Base-by-base conservation (phyloP, 1,140 invertebrate species). In the Philopotamus ludificatus region DNA sequence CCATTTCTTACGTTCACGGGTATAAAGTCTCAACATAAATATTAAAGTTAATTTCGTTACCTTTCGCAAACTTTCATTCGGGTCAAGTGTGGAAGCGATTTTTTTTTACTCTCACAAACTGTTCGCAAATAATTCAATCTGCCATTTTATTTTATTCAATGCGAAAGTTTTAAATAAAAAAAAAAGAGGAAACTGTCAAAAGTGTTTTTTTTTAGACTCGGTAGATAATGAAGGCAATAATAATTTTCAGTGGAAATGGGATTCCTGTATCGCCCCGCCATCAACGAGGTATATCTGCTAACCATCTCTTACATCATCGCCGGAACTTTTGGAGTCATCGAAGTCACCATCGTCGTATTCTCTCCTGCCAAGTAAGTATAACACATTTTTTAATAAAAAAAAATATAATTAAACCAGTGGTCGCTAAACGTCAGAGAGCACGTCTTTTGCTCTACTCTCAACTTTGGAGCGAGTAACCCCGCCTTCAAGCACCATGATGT, bases 201-300 rank as follows among this genome's bases (percentile, higher is more conserved):
- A 2, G 22, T 20, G 8, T n/a, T 39, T 39, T 50, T 22, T 50
- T 50, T 50, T 22, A 16, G 8, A 9, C 18, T 47, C 4, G 7
- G 8, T 18, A 16, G 10, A 18, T 50, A 20, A 18, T 50, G 34
- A 39, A 20, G 16, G 16, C 7, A 51, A 41, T 57, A 2, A 57
- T 3, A 3, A 2, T 41, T 20, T 57, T 41, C 18, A 86, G 89
- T 86, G 70, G 77, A 94, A 57, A 83, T 91, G 55, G 84, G 86
- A 18, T 84, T 92, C 45, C 85, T 94, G 42, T 89, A 88, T 60
- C 84, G 90, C 67, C 89, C 89, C 16, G 87, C 89, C 3, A 91
- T 94, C 80, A 94, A 94, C 76, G 92, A 94, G 74, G 87, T 93
- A 45, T 91, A 93, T 76, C 80, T 95, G 10, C 85, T 92, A 3